Evolutionary conservation across 2,888 invertebrate species (phyloP).

Genomic region (Vanessa cardui): DNA sequence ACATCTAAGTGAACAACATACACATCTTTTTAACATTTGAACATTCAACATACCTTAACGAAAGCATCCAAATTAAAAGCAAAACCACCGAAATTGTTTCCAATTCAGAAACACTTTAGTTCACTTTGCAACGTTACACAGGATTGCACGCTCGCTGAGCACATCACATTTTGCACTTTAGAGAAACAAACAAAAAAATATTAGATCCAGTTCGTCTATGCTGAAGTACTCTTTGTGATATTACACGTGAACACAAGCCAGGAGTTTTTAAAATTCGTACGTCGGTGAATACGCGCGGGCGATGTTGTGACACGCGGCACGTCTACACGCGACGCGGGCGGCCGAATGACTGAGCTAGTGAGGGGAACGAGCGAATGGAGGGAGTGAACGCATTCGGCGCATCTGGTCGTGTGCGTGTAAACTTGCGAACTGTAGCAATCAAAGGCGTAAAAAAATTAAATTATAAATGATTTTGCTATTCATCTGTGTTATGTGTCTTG

Average conservation of each 20-base stretch:
- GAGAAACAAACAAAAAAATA: conserved; percentile 61
- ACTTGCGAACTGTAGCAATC: conserved; percentile 39
- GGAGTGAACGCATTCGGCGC: conserved; percentile 67
- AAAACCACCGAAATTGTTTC: conserved; percentile 57
- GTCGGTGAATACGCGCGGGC: conserved; percentile 61
- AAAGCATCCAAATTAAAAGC: conserved; percentile 52
- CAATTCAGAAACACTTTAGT: conserved; percentile 76
- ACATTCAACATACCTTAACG: conserved; percentile 32
- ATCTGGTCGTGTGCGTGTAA: conserved; percentile 48
- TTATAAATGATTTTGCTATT: conserved; percentile 13
- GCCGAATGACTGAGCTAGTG: conserved; percentile 69
- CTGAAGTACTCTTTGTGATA: conserved; percentile 47
- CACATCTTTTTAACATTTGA: conserved; percentile 1
- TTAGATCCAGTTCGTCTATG: conserved; percentile 59
- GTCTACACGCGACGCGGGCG: conserved; percentile 48
- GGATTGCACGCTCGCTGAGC: conserved; percentile 61
- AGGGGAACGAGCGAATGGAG: conserved; percentile 59
- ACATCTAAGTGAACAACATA: conserved; percentile 4
- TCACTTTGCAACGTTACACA: conserved; percentile 77
- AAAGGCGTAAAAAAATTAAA: conserved; percentile 31
- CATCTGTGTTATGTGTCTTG: not conserved
- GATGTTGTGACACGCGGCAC: conserved; percentile 38
- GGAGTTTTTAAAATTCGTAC: conserved; percentile 53
- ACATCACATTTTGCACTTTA: conserved; percentile 81
- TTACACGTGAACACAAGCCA: conserved; percentile 56